phyloP scores from a whole-genome alignment of 1,140 invertebrate species.

The Bombus sibiricus region DNA sequence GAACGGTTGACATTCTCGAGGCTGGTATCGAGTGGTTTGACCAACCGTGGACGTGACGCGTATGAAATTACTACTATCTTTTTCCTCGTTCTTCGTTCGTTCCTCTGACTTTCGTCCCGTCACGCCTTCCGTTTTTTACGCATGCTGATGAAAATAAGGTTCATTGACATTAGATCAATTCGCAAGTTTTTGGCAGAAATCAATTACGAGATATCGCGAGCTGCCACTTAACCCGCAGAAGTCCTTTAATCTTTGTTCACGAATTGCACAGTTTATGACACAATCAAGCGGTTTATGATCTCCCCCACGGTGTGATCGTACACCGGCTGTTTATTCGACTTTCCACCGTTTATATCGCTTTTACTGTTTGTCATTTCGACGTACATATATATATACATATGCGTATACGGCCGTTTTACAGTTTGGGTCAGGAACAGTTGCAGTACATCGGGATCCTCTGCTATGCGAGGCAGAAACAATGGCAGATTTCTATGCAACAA shows the following conservation, averaged over 20 bases:
- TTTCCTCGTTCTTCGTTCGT: constrained; percentile 25
- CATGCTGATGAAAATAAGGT: constrained; percentile 42
- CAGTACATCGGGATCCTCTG: constrained; percentile 15
- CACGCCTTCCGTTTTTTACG: constrained; percentile 9
- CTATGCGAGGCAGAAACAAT: constrained; percentile 33
- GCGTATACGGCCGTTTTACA: not conserved
- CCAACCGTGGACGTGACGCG: constrained; percentile 68
- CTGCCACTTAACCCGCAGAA: not conserved
- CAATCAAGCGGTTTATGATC: not conserved
- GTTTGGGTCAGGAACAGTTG: not conserved
- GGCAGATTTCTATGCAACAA: constrained; percentile 39
- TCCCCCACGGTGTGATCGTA: not conserved
- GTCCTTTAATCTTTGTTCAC: not conserved
- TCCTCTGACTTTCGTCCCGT: not conserved
- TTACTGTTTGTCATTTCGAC: not conserved
- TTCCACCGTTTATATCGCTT: constrained; percentile 20
- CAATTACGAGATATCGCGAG: not conserved
- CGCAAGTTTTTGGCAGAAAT: not conserved
- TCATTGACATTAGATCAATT: constrained; percentile 40
- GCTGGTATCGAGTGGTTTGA: constrained; percentile 66
- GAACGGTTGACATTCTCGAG: constrained; percentile 74
- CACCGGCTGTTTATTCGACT: not conserved
- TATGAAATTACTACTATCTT: constrained; percentile 66
- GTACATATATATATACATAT: not conserved
- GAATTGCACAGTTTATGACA: not conserved